Base-by-base conservation (phyloP, 2,797 vertebrate genomes). In the Limosa lapponica region DNA sequence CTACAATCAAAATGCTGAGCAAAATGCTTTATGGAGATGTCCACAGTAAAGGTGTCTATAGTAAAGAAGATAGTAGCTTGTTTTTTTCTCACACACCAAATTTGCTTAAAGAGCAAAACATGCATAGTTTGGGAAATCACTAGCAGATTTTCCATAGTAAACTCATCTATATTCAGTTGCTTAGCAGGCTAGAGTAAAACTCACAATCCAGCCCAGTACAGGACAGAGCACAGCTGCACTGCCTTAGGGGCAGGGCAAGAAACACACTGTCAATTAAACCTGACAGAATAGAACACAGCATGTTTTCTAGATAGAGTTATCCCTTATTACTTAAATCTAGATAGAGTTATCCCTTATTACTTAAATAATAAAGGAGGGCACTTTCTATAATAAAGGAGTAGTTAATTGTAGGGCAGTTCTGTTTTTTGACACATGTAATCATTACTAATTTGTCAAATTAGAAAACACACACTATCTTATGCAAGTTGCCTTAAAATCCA, bases 311-410 rank as follows among this genome's bases (percentile, higher is more conserved):
- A 74, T 10, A 80, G 48, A 83, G 51, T 75, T 90, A 39, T 57
- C 61, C 14, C 59, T 82, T 87, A 82, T 46, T 70, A 57, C 75
- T 86, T 95, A 82, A 88, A 82, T 82, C n/a, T n/a, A n/a, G n/a
- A n/a, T n/a, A n/a, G n/a, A n/a, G 0, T 93, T 90, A 39, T 57
- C 61, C 14, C 59, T 82, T 87, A 82, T 46, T 70, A 57, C 75
- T 86, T 95, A 82, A 88, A 82, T 82, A 39, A 73, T 82, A 58
- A 44, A 74, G 28, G 32, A 89, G 23, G 25, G 10, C 10, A 72
- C n/a, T 91, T 89, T n/a, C 25, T 73, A 10, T 64, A 82, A 75
- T 77, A 89, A 75, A 67, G 30, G 8, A 64, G 15, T 19, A 62
- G 48, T 49, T 93, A 84, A 75, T 41, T 75, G 59, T 37, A 58